Base-by-base conservation (phyloP, 2,797 vertebrate species). In the Diplodus puntazzo region DNA sequence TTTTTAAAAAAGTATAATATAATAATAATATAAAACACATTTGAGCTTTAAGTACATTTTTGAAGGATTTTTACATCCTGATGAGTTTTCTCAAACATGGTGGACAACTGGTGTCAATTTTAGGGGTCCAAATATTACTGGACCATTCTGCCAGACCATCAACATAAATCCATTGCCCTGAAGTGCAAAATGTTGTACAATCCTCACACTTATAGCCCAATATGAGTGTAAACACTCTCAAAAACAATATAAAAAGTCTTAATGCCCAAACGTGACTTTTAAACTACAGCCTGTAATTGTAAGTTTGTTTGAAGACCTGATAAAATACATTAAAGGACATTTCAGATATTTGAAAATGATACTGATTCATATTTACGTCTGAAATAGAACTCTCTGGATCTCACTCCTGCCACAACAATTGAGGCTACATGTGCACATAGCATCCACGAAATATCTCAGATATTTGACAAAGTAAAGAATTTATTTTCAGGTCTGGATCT, bases 331-430 rank as follows among this genome's bases (percentile, higher is more conserved):
- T 1, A 9, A 50, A 49, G 62, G 20, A 52, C 16, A 43, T 61
- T 52, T 55, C 5, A 54, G 10, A 64, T 71, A 63, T 77, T 78
- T 75, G 5, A 69, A 80, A 69, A 42, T 55, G 12, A 52, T 17
- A 13, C 10, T 3, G 9, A 39, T 66, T 12, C 13, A 25, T 39
- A 25, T 55, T 20, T 21, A 5, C 23, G 50, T 43, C n/a, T 54
- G 21, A n/a, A 21, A 50, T 18, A 9, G 13, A n/a, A 30, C 12
- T 52, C 21, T 60, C 5, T 52, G 23, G 11, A 48, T 52, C 58
- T 69, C 23, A 39, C 39, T 62, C 3, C 0, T 46, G 45, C 30
- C 3, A 42, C 39, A 4, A 11, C 14, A 39, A 64, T n/a, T 64
- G 4, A 55, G 52, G 23, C 21, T 8, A 27, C 11, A 62, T 39